phyloP scores from a whole-genome alignment of 2,113 vertebrate genomes.

The Oncorhynchus keta region DNA sequence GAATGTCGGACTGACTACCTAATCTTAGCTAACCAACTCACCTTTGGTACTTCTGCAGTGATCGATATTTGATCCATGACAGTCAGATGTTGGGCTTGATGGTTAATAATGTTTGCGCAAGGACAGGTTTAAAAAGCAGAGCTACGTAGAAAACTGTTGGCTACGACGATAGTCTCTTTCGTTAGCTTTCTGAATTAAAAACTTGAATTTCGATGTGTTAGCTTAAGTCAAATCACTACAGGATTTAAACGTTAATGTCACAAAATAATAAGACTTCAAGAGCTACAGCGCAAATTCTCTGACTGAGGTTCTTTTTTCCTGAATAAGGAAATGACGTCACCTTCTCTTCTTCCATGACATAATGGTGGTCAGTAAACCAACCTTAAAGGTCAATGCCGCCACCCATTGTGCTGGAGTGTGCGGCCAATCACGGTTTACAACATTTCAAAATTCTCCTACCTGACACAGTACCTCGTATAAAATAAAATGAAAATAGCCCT shows the following conservation, averaged over 20 bases:
- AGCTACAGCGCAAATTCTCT: neutral
- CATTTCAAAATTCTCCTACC: no score
- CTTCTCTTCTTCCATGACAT: no score
- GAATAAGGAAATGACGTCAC: neutral
- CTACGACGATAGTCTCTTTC: no score
- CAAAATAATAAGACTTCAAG: neutral
- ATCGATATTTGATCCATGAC: conserved; percentile 73
- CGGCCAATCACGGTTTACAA: no score
- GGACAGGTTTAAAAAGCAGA: neutral
- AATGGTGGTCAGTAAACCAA: no score
- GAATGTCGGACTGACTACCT: no score
- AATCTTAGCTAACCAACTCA: conserved; percentile 30
- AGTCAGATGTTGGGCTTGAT: neutral
- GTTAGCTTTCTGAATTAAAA: neutral
- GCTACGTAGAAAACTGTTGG: neutral
- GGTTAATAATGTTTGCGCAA: neutral
- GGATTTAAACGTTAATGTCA: neutral
- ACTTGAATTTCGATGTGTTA: neutral
- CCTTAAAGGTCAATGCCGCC: no score
- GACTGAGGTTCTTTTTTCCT: neutral
- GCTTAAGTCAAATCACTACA: neutral
- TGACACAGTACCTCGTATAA: no score
- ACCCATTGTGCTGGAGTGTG: no score
- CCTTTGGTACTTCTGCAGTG: conserved; percentile 62
- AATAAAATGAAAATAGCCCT: no score